Evolutionary conservation across 2,797 vertebrate species (phyloP).

Genomic region (Zalophus californianus): DNA sequence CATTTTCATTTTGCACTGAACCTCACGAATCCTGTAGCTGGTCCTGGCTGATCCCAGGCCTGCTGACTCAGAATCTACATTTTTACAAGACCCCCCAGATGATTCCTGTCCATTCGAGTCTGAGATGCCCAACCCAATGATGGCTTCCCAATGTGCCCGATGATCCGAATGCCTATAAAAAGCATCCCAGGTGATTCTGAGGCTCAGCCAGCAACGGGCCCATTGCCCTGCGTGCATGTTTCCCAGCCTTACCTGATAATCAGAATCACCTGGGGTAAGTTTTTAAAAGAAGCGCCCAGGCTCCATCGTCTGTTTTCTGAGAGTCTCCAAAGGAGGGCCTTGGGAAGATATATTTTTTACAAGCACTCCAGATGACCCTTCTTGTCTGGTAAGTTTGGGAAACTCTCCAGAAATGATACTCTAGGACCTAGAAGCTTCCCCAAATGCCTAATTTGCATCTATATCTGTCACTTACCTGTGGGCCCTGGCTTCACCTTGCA

Average conservation of each 20-base stretch:
- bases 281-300: neutral
- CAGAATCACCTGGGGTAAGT: neutral
- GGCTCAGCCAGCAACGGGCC: neutral
- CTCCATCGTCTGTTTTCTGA: neutral
- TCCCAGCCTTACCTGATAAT: neutral
- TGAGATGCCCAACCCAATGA: rapidly evolving
- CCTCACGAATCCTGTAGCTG: neutral
- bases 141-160: neutral
- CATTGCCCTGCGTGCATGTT: rapidly evolving
- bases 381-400: slow-evolving; percentile 1
- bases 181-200: neutral
- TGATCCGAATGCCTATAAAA: rapidly evolving
- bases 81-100: neutral
- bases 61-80: neutral
- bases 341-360: neutral
- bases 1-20: neutral
- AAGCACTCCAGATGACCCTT: slow-evolving; percentile 14
- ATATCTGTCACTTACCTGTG: neutral
- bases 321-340: neutral
- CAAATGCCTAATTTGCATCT: neutral
- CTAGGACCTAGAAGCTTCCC: neutral
- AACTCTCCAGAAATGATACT: slow-evolving; percentile 29
- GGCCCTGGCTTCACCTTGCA: neutral
- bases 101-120: neutral
- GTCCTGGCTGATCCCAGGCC: neutral